Evolutionary conservation across 2,888 invertebrate species (phyloP).

Genomic region (Noctua janthe): DNA sequence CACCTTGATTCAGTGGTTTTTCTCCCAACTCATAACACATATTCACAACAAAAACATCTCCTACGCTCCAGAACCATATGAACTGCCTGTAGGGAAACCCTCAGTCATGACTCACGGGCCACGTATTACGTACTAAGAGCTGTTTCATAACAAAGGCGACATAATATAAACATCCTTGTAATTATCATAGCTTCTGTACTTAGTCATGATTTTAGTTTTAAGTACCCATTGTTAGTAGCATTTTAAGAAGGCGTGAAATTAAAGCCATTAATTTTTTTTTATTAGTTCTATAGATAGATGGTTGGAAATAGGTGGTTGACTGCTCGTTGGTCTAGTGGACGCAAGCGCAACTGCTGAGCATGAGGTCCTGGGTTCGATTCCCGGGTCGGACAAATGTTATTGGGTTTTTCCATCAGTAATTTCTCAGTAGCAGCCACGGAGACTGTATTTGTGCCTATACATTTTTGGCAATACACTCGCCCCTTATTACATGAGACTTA

Average conservation of each 20-base stretch:
- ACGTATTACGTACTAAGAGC: constrained; percentile 9
- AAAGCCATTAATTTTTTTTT: not conserved
- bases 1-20: not conserved
- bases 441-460: too few relatives aligned
- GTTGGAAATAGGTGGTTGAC: too few relatives aligned
- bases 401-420: too few relatives aligned
- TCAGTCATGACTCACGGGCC: constrained; percentile 35
- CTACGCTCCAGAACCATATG: not conserved
- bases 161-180: constrained; percentile 33
- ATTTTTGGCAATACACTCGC: too few relatives aligned
- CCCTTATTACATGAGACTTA: too few relatives aligned
- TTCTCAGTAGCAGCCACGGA: too few relatives aligned
- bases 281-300: not conserved
- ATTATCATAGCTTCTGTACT: constrained; percentile 13
- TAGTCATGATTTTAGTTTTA: constrained; percentile 20
- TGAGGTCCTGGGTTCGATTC: too few relatives aligned
- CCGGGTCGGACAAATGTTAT: too few relatives aligned
- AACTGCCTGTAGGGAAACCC: constrained; percentile 35
- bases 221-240: not conserved
- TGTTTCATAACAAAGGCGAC: constrained; percentile 33
- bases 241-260: not conserved
- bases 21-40: not conserved
- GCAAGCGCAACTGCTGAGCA: too few relatives aligned
- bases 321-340: too few relatives aligned
- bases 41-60: constrained; percentile 1